Conservation (phyloP, 92 coral and sea anemone genomes). For the Siderastrea siderea region DNA sequence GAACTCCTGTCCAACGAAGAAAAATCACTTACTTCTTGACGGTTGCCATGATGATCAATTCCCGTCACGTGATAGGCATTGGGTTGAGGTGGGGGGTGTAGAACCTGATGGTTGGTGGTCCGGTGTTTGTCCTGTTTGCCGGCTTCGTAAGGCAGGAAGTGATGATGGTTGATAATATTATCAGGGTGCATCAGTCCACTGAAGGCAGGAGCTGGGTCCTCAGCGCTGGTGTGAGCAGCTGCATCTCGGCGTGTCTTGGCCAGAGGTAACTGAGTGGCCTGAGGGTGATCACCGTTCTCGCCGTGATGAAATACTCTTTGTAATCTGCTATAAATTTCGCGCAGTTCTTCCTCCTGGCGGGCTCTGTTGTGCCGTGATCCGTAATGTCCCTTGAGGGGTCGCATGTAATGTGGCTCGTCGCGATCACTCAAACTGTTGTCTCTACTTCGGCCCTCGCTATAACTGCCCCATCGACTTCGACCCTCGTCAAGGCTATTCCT, state of each 20-base stretch:
- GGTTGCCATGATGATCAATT: constrained; percentile 66
- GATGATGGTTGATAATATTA: constrained; percentile 86
- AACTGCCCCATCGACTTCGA: constrained; percentile 32
- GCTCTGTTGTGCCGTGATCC: constrained; percentile 14
- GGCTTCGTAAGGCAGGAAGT: constrained; percentile 88
- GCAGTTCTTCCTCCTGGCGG: constrained; percentile 35
- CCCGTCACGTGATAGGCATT: constrained; percentile 61
- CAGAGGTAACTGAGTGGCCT: constrained; percentile 21
- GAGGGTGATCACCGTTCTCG: constrained; percentile 7
- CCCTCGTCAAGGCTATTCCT: constrained; percentile 26
- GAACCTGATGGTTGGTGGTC: constrained; percentile 9
- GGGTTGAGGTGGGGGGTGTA: constrained; percentile 43
- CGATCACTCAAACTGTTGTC: constrained; percentile 29
- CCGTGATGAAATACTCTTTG: constrained; percentile 15
- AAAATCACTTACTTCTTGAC: constrained; percentile 39
- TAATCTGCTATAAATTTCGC: constrained; percentile 21
- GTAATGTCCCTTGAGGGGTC: constrained; percentile 8
- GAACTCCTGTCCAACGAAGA: too few relatives aligned
- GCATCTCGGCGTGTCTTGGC: background rate
- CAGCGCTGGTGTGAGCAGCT: background rate
- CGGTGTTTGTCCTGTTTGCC: constrained; percentile 50
- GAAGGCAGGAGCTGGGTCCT: constrained; percentile 52
- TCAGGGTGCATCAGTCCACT: constrained; percentile 83
- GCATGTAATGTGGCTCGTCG: constrained; percentile 20
- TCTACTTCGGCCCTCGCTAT: constrained; percentile 43